These are phyloP conservation scores for Nasalis larvatus DNA, from an alignment of 2,113 vertebrate species.

Conservation along the genomic window DNA sequence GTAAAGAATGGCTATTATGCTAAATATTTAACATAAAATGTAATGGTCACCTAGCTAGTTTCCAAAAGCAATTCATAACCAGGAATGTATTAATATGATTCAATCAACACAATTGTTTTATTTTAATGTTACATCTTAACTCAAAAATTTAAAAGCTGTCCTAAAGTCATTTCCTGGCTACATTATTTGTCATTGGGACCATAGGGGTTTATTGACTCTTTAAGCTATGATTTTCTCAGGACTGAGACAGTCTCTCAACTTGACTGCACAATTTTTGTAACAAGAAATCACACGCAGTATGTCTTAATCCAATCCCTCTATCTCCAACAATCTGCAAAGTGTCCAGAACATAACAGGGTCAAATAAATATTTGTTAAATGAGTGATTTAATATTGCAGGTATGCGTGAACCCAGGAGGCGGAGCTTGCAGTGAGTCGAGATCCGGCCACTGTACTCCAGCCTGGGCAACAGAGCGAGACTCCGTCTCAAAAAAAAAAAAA, in stretches of 20 bases:
- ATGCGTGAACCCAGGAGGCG: too few species aligned
- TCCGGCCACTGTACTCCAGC: too few species aligned
- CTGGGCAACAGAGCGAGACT: too few species aligned
- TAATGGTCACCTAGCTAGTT: slow-evolving; percentile 54
- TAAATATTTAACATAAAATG: slow-evolving; percentile 67
- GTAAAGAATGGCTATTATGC: slow-evolving; percentile 30
- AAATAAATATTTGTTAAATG: not conserved
- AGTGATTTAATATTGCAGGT: not conserved
- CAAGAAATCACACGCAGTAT: not conserved
- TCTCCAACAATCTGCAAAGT: not conserved
- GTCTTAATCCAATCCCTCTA: not conserved
- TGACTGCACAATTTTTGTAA: not conserved
- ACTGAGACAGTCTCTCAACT: not conserved
- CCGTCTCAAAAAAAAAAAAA: too few species aligned
- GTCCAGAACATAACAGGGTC: not conserved
- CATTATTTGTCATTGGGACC: not conserved
- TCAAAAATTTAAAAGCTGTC: slow-evolving; percentile 38
- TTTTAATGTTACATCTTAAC: slow-evolving; percentile 52
- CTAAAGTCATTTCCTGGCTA: not conserved
- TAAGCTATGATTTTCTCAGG: not conserved
- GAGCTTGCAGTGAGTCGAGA: too few species aligned
- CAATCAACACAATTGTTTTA: slow-evolving; percentile 55
- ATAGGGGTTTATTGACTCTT: not conserved
- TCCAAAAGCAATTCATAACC: slow-evolving; percentile 45
- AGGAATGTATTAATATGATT: slow-evolving; percentile 25